Percentiles rank a stretch among this genome's conserved stretches.
These are phyloP conservation scores for Parauchenoglanis punctatus DNA, from an alignment of 2,797 vertebrate species.

Conservation along the genomic window DNA sequence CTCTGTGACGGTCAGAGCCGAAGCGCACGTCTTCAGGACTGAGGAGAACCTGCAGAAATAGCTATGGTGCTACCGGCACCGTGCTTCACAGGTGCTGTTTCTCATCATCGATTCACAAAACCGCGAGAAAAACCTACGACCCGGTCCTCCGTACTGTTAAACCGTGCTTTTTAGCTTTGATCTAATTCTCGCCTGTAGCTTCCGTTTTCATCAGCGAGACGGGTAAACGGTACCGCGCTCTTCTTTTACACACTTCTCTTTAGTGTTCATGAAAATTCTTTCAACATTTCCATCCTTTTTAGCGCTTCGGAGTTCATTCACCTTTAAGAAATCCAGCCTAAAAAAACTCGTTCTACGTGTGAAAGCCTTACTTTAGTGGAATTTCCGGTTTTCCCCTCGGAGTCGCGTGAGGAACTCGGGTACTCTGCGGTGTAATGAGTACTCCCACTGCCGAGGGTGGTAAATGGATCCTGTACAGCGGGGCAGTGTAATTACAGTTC, in stretches of 20 bases:
- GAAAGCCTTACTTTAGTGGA: slow-evolving; percentile 7
- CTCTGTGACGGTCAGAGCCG: background rate
- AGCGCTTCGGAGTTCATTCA: background rate
- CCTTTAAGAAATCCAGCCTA: background rate
- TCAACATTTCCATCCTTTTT: slow-evolving; percentile 8
- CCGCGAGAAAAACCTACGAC: background rate
- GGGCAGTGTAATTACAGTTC: slow-evolving; percentile 18
- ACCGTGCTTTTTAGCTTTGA: background rate
- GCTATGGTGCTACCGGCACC: background rate
- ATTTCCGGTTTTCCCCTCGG: background rate
- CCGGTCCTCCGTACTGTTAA: background rate
- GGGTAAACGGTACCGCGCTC: too few relatives aligned
- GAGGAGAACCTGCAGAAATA: background rate
- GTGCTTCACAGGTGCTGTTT: background rate
- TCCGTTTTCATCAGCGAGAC: background rate
- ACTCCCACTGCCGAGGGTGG: background rate
- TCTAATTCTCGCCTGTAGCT: background rate
- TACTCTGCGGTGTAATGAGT: slow-evolving; percentile 9
- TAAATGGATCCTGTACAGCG: slow-evolving; percentile 11
- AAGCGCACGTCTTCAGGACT: background rate
- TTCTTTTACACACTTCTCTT: background rate
- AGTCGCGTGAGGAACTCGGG: slow-evolving; percentile 14
- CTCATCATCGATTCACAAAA: background rate
- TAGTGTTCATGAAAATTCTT: background rate
- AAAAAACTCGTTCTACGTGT: background rate